Percentiles rank a stretch among this genome's conserved stretches.
These are phyloP conservation scores for Gari tellinella DNA, from an alignment of 2,888 invertebrate genomes.

Conservation along the genomic window DNA sequence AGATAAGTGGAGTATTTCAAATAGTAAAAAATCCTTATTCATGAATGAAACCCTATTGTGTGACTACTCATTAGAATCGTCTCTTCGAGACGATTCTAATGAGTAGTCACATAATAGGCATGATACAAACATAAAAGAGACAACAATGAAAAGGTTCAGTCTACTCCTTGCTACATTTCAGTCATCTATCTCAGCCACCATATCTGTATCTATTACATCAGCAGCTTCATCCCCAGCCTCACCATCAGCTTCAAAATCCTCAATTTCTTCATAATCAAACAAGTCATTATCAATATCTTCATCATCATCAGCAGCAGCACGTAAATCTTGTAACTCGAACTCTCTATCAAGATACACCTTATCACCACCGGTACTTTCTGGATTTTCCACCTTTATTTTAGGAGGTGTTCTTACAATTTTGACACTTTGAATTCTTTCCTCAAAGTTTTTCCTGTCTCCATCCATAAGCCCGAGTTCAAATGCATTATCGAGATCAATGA, in stretches of 20 bases:
- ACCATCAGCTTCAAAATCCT: slow-evolving; percentile 4
- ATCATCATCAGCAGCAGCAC: too few species aligned
- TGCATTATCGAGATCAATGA: slow-evolving; percentile 71
- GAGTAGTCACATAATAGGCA: too few species aligned
- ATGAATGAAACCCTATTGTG: too few species aligned
- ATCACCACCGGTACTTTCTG: too few species aligned
- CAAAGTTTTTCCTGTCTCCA: slow-evolving; percentile 51
- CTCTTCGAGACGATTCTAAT: too few species aligned
- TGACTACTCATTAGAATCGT: too few species aligned
- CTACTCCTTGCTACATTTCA: too few species aligned
- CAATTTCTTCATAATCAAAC: background rate
- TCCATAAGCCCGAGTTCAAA: slow-evolving; percentile 55
- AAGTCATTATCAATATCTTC: background rate
- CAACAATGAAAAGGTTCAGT: too few species aligned
- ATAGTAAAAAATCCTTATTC: too few species aligned
- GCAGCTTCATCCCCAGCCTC: background rate
- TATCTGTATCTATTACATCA: background rate
- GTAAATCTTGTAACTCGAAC: background rate
- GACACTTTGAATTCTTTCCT: slow-evolving; percentile 45
- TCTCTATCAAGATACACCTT: too few species aligned
- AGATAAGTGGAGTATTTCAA: too few species aligned
- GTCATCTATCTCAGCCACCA: background rate
- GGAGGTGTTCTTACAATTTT: slow-evolving; percentile 53
- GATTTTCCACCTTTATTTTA: slow-evolving; percentile 24
- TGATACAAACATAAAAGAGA: too few species aligned